These are phyloP conservation scores for Papilio xuthus DNA, from an alignment of 1,140 invertebrate species.

Conservation along the genomic window DNA sequence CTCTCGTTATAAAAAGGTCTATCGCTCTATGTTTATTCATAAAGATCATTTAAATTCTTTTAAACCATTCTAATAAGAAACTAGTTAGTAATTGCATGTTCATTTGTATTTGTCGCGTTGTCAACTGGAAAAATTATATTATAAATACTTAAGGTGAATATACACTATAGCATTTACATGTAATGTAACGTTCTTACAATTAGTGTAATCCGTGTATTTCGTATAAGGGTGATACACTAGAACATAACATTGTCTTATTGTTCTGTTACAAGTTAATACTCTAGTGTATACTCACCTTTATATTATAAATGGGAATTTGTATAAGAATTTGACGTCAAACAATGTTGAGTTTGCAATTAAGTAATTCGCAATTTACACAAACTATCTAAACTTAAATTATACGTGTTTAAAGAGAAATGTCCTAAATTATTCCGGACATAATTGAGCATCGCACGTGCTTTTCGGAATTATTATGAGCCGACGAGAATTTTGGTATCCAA, in stretches of 20 bases:
- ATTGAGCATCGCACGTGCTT: slow-evolving; percentile 35
- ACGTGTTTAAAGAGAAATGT: slow-evolving; percentile 29
- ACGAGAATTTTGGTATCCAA: slow-evolving; percentile 47
- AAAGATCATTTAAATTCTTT: background rate
- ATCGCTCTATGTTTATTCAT: background rate
- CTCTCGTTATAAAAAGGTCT: slow-evolving; percentile 14
- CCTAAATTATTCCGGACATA: slow-evolving; percentile 32
- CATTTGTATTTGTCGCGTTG: background rate
- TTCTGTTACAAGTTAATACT: no score
- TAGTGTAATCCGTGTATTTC: no score
- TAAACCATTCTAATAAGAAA: slow-evolving; percentile 14
- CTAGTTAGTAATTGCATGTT: background rate
- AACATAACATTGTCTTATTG: no score
- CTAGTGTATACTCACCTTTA: no score
- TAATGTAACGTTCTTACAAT: no score
- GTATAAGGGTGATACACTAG: no score
- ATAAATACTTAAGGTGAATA: background rate
- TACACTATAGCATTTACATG: no score
- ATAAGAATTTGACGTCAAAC: background rate
- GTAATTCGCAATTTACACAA: background rate
- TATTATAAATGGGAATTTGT: background rate
- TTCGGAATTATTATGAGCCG: slow-evolving; percentile 42
- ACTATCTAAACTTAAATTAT: slow-evolving; percentile 21
- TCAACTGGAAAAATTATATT: background rate
- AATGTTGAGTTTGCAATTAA: slow-evolving; percentile 26